phyloP scores from a whole-genome alignment of 2,888 invertebrate species.

The Boloria selene region DNA sequence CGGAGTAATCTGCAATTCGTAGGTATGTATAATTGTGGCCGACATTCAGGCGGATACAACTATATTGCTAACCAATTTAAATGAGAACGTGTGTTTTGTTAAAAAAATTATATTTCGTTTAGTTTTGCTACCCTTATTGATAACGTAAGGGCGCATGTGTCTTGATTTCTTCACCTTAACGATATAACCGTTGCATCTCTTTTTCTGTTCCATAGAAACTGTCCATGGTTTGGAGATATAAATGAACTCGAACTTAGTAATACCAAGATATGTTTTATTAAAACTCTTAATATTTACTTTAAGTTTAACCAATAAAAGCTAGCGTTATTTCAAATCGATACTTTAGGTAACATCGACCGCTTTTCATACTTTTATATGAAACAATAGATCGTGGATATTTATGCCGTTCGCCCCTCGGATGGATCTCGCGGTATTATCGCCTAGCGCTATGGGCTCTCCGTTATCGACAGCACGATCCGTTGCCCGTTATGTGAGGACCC shows the following conservation, averaged over 20 bases:
- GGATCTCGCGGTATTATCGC: slow-evolving; percentile 13
- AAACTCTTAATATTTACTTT: too few species aligned
- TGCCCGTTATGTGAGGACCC: slow-evolving; percentile 30
- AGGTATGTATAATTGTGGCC: neutral
- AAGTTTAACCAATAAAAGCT: neutral
- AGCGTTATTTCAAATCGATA: neutral
- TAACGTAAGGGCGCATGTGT: too few species aligned
- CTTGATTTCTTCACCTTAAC: too few species aligned
- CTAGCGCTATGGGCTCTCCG: slow-evolving; percentile 13
- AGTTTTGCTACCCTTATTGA: too few species aligned
- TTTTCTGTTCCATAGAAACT: too few species aligned
- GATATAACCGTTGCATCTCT: too few species aligned
- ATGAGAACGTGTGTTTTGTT: neutral
- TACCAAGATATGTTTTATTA: too few species aligned
- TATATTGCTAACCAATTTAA: slow-evolving; percentile 1
- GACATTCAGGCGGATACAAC: neutral
- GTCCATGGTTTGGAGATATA: too few species aligned
- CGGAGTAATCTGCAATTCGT: neutral
- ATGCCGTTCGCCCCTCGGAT: slow-evolving; percentile 14
- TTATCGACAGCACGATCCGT: slow-evolving; percentile 32
- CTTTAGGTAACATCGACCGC: neutral
- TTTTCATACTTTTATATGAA: slow-evolving; percentile 4
- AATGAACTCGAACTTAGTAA: too few species aligned
- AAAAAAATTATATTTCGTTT: neutral
- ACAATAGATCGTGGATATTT: slow-evolving; percentile 12